Percentiles rank a stretch among this genome's conserved stretches.
Evolutionary conservation across 2,113 vertebrate genomes (phyloP).

Genomic region (Otolemur garnettii): DNA sequence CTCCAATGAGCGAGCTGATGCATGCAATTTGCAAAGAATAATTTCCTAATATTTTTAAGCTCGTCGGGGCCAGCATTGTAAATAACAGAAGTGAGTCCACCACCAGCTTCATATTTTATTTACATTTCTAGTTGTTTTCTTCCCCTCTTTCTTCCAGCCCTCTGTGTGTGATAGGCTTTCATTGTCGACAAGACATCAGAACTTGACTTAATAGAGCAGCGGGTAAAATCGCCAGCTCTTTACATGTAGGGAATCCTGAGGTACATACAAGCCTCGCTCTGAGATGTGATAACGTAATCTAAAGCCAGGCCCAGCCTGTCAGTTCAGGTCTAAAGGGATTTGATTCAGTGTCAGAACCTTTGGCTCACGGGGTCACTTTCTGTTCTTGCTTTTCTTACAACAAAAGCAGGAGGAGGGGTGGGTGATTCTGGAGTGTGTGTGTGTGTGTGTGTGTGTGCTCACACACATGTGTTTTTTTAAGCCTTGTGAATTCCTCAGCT

Average conservation of each 20-base stretch:
- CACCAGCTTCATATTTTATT: accelerated
- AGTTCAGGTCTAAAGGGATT: constrained; percentile 98
- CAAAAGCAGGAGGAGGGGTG: constrained; percentile 88
- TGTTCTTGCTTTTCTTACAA: constrained; percentile 95
- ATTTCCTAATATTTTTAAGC: neutral
- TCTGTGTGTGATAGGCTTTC: constrained; percentile 83
- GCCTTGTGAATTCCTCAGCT: constrained; percentile 92
- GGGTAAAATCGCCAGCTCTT: constrained; percentile 90
- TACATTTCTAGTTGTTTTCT: neutral
- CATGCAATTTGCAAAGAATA: neutral
- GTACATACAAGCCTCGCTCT: constrained; percentile 90
- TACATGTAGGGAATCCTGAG: constrained; percentile 90
- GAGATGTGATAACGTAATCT: constrained; percentile 98
- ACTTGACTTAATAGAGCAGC: constrained; percentile 93
- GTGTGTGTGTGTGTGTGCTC: neutral
- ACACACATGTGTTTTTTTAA: constrained; percentile 60
- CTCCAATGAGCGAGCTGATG: neutral
- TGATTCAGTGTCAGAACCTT: constrained; percentile 99
- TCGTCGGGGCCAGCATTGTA: neutral
- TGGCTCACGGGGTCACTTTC: constrained; percentile 95
- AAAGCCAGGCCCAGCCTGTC: constrained; percentile 92
- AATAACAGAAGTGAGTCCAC: constrained; percentile 31
- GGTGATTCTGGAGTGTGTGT: neutral
- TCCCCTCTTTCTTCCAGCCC: neutral
- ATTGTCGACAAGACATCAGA: constrained; percentile 90